Conservation (phyloP, 2,797 vertebrate species). For the Chelidonichthys spinosus region DNA sequence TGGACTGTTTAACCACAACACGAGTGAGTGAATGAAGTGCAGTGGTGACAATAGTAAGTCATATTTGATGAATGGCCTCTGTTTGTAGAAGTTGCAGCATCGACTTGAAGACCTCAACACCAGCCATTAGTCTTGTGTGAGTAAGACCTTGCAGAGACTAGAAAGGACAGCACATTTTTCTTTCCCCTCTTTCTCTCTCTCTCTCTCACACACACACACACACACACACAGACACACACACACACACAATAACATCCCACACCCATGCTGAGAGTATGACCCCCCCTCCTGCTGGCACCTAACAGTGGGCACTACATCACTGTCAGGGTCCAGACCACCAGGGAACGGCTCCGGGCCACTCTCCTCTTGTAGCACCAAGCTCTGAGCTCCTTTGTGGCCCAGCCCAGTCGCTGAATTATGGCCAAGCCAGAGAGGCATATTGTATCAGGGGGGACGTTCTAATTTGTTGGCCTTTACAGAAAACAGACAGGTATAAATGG, state of each 20-base stretch:
- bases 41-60: conserved; percentile 66
- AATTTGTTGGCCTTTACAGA: conserved; percentile 77
- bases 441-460: conserved; percentile 64
- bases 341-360: conserved; percentile 83
- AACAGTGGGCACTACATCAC: conserved; percentile 89
- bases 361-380: conserved; percentile 64
- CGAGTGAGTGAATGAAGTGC: conserved; percentile 30
- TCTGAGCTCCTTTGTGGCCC: conserved; percentile 62
- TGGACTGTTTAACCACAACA: conserved; percentile 33
- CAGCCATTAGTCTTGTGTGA: conserved; percentile 81
- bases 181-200: conserved; percentile 48
- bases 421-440: conserved; percentile 60
- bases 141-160: conserved; percentile 70
- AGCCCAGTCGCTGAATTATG: conserved; percentile 80
- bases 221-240: conserved; percentile 56
- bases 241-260: conserved; percentile 60
- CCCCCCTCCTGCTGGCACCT: conserved; percentile 82
- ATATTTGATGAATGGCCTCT: conserved; percentile 72
- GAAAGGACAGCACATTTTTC: conserved; percentile 42
- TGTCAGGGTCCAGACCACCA: conserved; percentile 88
- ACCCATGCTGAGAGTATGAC: conserved; percentile 72
- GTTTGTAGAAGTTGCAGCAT: conserved; percentile 71
- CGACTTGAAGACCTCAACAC: conserved; percentile 76
- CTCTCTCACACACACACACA: conserved; percentile 53
- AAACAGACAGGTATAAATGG: conserved; percentile 80